Base-by-base conservation (phyloP, 2,888 invertebrate species). In the Himalopsyche anomala region DNA sequence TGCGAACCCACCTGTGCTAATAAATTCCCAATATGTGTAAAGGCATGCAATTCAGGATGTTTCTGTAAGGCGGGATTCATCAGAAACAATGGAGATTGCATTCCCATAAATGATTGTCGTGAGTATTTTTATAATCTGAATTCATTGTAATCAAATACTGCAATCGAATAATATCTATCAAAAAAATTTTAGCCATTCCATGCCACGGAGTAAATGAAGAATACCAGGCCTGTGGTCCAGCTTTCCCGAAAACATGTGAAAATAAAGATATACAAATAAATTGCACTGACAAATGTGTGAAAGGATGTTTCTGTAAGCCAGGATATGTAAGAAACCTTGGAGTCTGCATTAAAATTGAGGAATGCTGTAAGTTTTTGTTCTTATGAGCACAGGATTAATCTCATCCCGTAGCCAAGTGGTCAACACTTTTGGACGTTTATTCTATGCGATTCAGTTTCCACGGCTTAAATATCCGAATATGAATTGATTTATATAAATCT, bases 291-390 rank as follows among this genome's bases (percentile, higher is more conserved):
- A 12, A 40, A 82, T 54, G 69, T 62, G 12, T 87, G 87, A 40
- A 80, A 40, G 51, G 54, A n/a, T 87, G 87, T 38, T n/a, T 38
- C 17, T 87, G 87, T 36, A 83, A 82, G 17, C 12, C 74, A 54
- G 86, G 86, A 6, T 84, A 56, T 51, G 82, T 86, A 1, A 81
- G 86, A 51, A 82, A 84, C 19, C 28, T 79, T 9, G 36, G 81
- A 28, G 36, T 54, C 8, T 86, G 86, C 82, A 84, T 86, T 40
- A 62, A 80, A 17, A 81, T 84, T 17, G 74, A 51, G 4, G 62
- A 80, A 40, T 86, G 86, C 51, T 15, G 51, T 51, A 15, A 51
- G 51, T 51, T 51, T 8, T 45, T 51, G 45, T 51, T 15, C 15
- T 15, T 5, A 51, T 0, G 15, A 45, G 6, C 11, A 9, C 6